Conservation (phyloP, 53 echinoderm and acorn worm species). For the Actinopyga echinites region DNA sequence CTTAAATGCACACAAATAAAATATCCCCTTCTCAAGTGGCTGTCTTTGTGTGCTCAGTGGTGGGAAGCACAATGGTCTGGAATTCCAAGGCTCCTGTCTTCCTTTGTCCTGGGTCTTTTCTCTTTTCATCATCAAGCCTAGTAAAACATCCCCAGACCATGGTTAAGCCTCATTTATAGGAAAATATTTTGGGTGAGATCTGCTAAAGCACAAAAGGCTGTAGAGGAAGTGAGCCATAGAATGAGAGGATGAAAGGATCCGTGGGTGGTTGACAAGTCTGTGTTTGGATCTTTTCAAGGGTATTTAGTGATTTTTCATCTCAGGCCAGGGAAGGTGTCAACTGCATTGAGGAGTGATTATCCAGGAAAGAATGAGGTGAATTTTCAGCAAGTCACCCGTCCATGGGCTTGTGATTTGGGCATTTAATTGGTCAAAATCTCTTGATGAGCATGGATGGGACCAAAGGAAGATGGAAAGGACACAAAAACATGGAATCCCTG, state of each 20-base stretch:
- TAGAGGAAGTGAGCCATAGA: background rate
- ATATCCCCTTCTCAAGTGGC: slow-evolving; percentile 7
- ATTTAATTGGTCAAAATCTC: too few species aligned
- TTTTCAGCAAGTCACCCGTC: background rate
- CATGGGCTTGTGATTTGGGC: background rate
- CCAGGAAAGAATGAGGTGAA: background rate
- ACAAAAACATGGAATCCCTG: too few species aligned
- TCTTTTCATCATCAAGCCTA: background rate
- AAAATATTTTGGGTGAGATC: slow-evolving; percentile 32
- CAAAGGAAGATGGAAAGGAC: too few species aligned
- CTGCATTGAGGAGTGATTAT: slow-evolving; percentile 34
- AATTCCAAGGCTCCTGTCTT: slow-evolving; percentile 22
- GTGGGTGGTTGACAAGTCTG: slow-evolving; percentile 30
- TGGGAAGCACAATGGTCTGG: background rate
- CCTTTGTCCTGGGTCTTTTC: background rate
- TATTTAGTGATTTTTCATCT: slow-evolving; percentile 32
- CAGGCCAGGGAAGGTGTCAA: slow-evolving; percentile 27
- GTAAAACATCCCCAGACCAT: slow-evolving; percentile 20
- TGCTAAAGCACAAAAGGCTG: slow-evolving; percentile 1
- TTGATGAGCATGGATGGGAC: too few species aligned
- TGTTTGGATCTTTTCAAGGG: slow-evolving; percentile 27
- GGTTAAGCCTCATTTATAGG: slow-evolving; percentile 21
- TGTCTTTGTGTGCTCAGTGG: slow-evolving; percentile 9
- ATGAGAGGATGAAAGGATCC: background rate
- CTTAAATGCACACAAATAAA: slow-evolving; percentile 4